Evolutionary conservation across 2,888 invertebrate genomes (phyloP), one percentile per base, ranked within the genome.

Genomic region (Masnerella sp.): DNA sequence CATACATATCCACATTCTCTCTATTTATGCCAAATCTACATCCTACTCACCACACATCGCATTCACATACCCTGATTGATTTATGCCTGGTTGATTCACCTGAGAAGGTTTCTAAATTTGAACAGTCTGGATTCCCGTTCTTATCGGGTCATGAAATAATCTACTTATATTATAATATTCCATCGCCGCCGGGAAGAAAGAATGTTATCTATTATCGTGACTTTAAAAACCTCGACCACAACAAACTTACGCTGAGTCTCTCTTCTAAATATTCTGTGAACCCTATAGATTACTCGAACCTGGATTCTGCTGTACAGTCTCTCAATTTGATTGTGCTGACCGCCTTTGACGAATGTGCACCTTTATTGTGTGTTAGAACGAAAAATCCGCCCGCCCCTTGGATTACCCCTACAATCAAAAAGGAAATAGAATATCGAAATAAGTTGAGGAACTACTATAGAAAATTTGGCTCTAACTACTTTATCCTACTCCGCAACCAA

Each of bases 331-430:
- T n/a, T n/a, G n/a, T n/a, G n/a, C n/a, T n/a, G n/a, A 7, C 4
- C 7, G 25, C 25, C 5, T 25, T 25, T 7, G 25, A 25, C 7
- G 25, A 5, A 5, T 30, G 30, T 30, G n/a, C n/a, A 9, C 30
- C 5, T 7, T 5, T 30, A 8, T n/a, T 2, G 5, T 8, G 2
- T 7, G 2, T 36, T 2, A 5, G 4, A 11, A 2, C 14, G 3
- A 36, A 36, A 36, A 36, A 36, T 36, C 36, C 36, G 2, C 14
- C 36, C 9, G 36, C 36, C 4, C 36, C 12, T 14, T 36, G 36
- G 36, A 36, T 36, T 12, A 36, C 36, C 8, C 8, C 36, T 4
- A 9, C 3, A 36, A 36, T 36, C 2, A 36, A 36, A 2, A 2
- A 12, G 9, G 14, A 36, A 14, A 11, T 36, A 2, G 14, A 36